These are phyloP conservation scores for Podiceps cristatus DNA, from an alignment of 2,113 vertebrate genomes.

Conservation along the genomic window DNA sequence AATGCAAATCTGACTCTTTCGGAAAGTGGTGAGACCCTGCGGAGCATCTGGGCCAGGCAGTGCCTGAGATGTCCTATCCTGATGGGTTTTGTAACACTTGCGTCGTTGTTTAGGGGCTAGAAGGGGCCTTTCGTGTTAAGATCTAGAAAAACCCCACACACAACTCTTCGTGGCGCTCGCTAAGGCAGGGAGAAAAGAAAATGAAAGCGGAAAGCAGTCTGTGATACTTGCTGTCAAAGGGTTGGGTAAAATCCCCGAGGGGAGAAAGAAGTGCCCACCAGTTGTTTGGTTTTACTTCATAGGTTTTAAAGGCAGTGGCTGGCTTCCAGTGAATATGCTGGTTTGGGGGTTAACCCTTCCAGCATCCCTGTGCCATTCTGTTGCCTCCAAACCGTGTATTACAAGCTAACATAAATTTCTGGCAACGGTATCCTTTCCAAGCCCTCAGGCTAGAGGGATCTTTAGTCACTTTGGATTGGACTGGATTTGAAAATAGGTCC, in stretches of 20 bases:
- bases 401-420: constrained; percentile 13
- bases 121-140: not conserved
- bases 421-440: constrained; percentile 14
- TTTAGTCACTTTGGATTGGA: constrained; percentile 71
- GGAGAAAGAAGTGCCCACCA: not conserved
- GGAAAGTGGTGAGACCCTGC: not conserved
- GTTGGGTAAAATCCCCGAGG: accelerated
- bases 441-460: constrained; percentile 45
- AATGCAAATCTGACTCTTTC: not conserved
- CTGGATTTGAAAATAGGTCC: constrained; percentile 73
- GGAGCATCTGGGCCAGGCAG: not conserved
- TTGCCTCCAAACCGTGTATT: not conserved
- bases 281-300: not conserved
- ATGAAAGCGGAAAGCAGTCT: not conserved
- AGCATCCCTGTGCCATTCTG: not conserved
- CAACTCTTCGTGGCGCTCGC: not conserved
- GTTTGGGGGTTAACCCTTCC: not conserved
- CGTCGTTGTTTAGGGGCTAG: not conserved
- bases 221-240: not conserved
- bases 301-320: not conserved
- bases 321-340: not conserved
- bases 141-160: not conserved
- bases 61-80: not conserved
- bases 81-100: accelerated
- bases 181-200: not conserved